Conservation (phyloP, 2,797 vertebrate genomes). For the Euthynnus affinis region DNA sequence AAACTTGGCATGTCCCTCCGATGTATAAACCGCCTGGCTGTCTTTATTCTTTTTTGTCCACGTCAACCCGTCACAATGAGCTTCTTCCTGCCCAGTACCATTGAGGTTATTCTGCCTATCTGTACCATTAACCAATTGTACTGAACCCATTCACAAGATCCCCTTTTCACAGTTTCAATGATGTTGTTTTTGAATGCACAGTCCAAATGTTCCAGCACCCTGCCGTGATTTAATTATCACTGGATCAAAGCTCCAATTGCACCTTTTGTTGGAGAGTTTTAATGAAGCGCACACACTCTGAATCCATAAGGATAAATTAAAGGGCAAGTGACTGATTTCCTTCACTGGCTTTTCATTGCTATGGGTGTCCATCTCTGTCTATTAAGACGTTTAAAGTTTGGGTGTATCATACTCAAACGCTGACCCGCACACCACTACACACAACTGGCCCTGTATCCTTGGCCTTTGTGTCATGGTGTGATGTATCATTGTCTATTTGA, state of each 20-base stretch:
- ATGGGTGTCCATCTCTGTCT: slow-evolving; percentile 22
- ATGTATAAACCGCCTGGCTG: not conserved
- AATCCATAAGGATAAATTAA: slow-evolving; percentile 25
- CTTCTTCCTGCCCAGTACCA: slow-evolving; percentile 14
- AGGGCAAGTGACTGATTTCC: slow-evolving; percentile 28
- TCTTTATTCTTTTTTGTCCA: slow-evolving; percentile 26
- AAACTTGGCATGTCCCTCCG: slow-evolving; percentile 2
- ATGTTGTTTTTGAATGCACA: slow-evolving; percentile 17
- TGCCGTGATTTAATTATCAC: slow-evolving; percentile 35
- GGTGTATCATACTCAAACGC: not conserved
- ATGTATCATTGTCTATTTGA: not conserved
- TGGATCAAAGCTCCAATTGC: slow-evolving; percentile 35
- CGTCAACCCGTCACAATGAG: slow-evolving; percentile 21
- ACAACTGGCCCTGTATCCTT: slow-evolving; percentile 11
- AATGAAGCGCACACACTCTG: slow-evolving; percentile 22
- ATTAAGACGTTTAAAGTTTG: slow-evolving; percentile 31
- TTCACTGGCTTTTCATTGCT: slow-evolving; percentile 32
- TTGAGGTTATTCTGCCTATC: slow-evolving; percentile 22
- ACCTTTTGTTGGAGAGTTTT: slow-evolving; percentile 13
- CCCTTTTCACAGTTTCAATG: slow-evolving; percentile 15
- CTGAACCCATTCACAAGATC: slow-evolving; percentile 16
- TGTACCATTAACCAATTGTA: slow-evolving; percentile 32
- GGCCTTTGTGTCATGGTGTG: slow-evolving; percentile 19
- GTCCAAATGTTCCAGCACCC: slow-evolving; percentile 28
- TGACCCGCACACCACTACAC: slow-evolving; percentile 1